Percentiles rank a stretch among this genome's conserved stretches.
Conservation (phyloP, 2,888 invertebrate genomes). For the Noctua janthina region DNA sequence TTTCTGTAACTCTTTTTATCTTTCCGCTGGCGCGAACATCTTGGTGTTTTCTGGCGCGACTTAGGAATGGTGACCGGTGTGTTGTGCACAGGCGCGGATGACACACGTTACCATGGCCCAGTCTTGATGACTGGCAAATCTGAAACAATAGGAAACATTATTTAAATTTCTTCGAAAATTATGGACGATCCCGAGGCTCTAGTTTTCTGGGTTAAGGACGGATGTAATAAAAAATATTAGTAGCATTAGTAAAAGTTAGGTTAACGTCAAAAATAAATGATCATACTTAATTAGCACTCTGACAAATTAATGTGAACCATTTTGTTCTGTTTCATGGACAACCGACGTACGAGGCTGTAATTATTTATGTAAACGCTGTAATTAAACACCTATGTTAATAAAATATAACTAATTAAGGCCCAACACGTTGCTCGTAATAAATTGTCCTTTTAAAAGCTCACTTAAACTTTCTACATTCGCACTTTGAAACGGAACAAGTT, state of each 20-base stretch:
- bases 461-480: conserved; percentile 38
- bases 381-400: conserved; percentile 61
- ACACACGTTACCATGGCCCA: conserved; percentile 68
- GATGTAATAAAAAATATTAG: background rate
- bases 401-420: conserved; percentile 52
- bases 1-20: conserved; percentile 86
- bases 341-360: conserved; percentile 36
- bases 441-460: conserved; percentile 41
- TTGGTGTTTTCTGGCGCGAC: conserved; percentile 81
- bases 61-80: conserved; percentile 83
- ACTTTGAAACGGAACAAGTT: conserved; percentile 39
- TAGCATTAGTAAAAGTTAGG: background rate
- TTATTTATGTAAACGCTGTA: conserved; percentile 58
- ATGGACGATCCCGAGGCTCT: background rate
- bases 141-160: conserved; percentile 49
- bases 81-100: conserved; percentile 21
- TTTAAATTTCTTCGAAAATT: background rate
- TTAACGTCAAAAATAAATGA: conserved; percentile 14
- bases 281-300: conserved; percentile 33
- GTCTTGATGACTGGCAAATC: conserved; percentile 60
- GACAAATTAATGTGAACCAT: conserved; percentile 45
- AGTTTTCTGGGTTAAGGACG: background rate
- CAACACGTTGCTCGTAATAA: conserved; percentile 36
- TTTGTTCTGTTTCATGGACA: conserved; percentile 46
- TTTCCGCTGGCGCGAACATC: conserved; percentile 88